Conservation (phyloP, 1,140 invertebrate genomes). For the Nephila pilipes region DNA sequence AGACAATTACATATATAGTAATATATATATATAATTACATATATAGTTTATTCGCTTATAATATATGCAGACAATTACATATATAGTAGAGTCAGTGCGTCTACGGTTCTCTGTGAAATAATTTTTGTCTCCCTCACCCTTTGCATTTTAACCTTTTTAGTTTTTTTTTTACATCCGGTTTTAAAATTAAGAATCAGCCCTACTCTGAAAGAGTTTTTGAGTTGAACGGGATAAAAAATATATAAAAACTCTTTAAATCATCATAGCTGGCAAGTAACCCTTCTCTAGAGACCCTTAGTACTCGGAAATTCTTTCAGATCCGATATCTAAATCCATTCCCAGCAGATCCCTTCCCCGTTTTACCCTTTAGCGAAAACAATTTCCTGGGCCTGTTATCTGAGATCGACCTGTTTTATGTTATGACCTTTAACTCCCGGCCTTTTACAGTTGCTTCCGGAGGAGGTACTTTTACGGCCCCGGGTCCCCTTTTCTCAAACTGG, state of each 20-base stretch:
- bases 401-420: conserved; percentile 60
- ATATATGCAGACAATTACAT: no score
- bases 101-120: no score
- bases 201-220: not conserved
- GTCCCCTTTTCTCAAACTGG: not conserved
- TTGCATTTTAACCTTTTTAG: no score
- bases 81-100: no score
- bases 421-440: conserved; percentile 50
- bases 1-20: no score
- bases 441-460: conserved; percentile 7
- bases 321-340: not conserved
- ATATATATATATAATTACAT: no score
- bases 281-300: not conserved
- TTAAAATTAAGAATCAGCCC: not conserved
- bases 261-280: not conserved
- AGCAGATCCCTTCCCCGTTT: not conserved
- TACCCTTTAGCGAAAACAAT: conserved; percentile 54
- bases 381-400: conserved; percentile 51
- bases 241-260: not conserved
- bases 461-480: conserved; percentile 38
- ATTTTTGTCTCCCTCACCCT: no score
- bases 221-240: not conserved
- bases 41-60: no score
- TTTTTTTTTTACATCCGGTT: not conserved
- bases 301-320: conserved; percentile 14